phyloP scores from a whole-genome alignment of 2,113 vertebrate species.

The Pogona vitticeps region DNA sequence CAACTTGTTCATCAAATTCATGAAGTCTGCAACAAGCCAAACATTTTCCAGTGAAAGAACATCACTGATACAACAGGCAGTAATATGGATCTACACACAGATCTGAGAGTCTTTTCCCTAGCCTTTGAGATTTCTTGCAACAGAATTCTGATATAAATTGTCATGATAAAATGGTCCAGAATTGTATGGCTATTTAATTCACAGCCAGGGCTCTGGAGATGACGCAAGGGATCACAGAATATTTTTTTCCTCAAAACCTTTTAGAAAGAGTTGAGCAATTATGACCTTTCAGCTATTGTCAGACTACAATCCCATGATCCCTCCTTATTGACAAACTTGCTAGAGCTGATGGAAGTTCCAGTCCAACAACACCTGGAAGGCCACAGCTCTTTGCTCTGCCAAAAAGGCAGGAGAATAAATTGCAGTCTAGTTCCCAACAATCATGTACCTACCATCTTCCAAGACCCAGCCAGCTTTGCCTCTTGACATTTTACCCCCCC shows the following conservation, averaged over 20 bases:
- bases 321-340: not conserved
- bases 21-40: constrained; percentile 83
- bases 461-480: not conserved
- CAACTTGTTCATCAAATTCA: constrained; percentile 97
- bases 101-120: not conserved
- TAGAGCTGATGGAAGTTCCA: not conserved
- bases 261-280: no score
- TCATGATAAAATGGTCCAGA: not conserved
- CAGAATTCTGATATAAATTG: not conserved
- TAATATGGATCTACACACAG: not conserved
- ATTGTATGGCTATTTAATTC: not conserved
- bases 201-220: not conserved
- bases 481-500: not conserved
- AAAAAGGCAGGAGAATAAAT: not conserved
- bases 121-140: not conserved
- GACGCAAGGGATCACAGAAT: not conserved
- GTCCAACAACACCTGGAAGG: not conserved
- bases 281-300: no score
- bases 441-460: not conserved
- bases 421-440: not conserved
- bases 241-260: not conserved
- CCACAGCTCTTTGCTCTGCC: no score
- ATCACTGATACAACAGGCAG: no score
- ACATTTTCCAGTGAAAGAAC: not conserved
- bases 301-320: not conserved